Evolutionary conservation across 2,113 vertebrate genomes (phyloP), one percentile per base, ranked within the genome.

Genomic region (Poicephalus meyeri): DNA sequence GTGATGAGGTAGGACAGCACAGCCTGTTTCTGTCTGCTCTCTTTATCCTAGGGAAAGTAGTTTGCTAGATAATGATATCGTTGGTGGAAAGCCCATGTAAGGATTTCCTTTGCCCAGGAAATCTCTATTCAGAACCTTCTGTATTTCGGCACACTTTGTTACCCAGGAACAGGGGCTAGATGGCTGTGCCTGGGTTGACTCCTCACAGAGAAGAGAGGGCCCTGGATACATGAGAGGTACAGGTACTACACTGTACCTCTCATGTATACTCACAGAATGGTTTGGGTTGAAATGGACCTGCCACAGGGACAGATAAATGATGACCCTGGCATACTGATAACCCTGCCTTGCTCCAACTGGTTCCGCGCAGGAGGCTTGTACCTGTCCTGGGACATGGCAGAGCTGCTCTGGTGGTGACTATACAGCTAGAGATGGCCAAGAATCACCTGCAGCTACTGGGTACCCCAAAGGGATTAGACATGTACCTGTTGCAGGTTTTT

Each of bases 401-500:
- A 94, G n/a, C 74, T 85, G 44, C 6, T 80, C 68, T 76, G n/a
- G 64, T 69, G 42, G 53, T 73, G 66, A 33, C 53, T 66, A 1
- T 25, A 3, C 31, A 74, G 25, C 19, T 88, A 26, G 82, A 70
- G 37, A 9, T 70, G 46, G 29, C 44, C 37, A 73, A 42, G 60
- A 63, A 69, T 83, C n/a, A 35, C 50, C 29, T 66, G 78, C 41
- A 56, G 31, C 47, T 90, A 18, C 50, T 65, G 49, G 9, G 11
- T 33, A 63, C 20, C 39, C 16, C 4, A 9, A 52, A 52, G 58
- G 37, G 84, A 33, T 17, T 15, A 19, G 31, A 69, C 17, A 82
- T 53, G 2, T 96, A 98, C 98, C 96, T 4, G 82, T 68, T 98
- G 89, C 47, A 98, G 74, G 8, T 14, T 80, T 44, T 77, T 89